A percentile compares a stretch with the other conserved stretches of the same genome.
Evolutionary conservation across 2,113 vertebrate genomes (phyloP).

Genomic region (Paradoxurus hermaphroditus): DNA sequence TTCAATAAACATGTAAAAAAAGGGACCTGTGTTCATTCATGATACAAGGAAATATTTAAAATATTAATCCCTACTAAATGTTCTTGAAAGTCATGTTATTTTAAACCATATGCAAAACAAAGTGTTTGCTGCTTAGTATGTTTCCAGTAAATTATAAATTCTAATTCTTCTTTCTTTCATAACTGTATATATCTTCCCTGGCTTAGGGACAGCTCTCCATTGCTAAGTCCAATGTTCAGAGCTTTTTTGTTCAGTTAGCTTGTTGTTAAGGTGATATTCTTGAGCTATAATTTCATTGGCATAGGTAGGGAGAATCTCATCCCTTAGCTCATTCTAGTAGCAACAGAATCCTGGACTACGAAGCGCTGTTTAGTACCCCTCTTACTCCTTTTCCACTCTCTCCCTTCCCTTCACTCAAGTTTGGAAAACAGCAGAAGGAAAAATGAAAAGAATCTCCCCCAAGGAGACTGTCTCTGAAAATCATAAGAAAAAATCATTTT

Average conservation of each 20-base stretch:
- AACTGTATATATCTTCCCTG: background rate
- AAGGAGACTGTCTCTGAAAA: conserved; percentile 12
- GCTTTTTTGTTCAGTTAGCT: background rate
- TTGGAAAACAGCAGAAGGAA: background rate
- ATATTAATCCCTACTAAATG: background rate
- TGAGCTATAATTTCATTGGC: background rate
- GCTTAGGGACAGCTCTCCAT: background rate
- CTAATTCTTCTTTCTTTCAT: background rate
- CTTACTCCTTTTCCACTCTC: background rate
- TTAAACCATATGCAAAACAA: background rate
- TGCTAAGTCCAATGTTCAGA: background rate
- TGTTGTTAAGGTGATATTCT: background rate
- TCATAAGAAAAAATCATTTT: conserved; percentile 30
- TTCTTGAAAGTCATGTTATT: background rate
- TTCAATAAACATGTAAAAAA: background rate
- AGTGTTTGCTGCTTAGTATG: background rate
- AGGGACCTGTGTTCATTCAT: background rate
- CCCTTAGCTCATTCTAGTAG: background rate
- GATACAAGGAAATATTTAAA: background rate
- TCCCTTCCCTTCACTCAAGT: background rate
- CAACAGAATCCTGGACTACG: background rate
- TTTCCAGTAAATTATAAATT: background rate
- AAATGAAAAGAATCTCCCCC: background rate
- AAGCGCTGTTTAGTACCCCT: background rate
- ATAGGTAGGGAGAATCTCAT: background rate